Evolutionary conservation across 2,113 vertebrate genomes (phyloP).

Genomic region (Ahaetulla prasina): DNA sequence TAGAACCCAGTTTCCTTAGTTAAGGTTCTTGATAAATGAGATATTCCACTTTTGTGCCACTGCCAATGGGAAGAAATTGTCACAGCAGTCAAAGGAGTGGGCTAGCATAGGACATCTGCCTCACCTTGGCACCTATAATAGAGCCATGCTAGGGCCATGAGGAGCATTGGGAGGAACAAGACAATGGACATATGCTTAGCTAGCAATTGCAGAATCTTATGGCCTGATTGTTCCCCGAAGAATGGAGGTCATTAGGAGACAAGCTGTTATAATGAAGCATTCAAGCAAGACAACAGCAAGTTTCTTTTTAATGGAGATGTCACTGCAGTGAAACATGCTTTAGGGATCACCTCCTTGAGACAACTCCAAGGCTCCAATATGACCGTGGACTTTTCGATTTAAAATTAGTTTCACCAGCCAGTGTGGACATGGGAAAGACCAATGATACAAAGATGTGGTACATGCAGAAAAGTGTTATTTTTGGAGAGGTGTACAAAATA

Average conservation of each 20-base stretch:
- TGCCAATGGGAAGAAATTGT: neutral
- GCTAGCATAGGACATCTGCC: neutral
- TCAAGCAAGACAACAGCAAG: neutral
- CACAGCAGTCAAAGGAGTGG: neutral
- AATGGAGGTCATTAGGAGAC: neutral
- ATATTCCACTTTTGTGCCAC: neutral
- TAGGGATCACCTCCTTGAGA: neutral
- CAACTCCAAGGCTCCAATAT: neutral
- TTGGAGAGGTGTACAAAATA: neutral
- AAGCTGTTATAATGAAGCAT: neutral
- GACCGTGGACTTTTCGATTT: neutral
- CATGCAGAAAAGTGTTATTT: neutral
- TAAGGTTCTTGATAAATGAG: neutral
- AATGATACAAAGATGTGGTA: neutral
- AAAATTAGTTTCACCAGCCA: neutral
- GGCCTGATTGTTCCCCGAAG: neutral
- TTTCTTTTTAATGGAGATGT: constrained; percentile 17
- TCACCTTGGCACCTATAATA: neutral
- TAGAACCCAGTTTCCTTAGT: neutral
- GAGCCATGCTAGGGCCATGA: neutral
- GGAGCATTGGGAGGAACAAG: neutral
- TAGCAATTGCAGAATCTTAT: neutral
- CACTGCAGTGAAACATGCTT: neutral
- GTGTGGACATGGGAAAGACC: neutral
- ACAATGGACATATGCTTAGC: neutral